phyloP scores from a whole-genome alignment of 1,140 invertebrate genomes.

The Micrasema longulum region DNA sequence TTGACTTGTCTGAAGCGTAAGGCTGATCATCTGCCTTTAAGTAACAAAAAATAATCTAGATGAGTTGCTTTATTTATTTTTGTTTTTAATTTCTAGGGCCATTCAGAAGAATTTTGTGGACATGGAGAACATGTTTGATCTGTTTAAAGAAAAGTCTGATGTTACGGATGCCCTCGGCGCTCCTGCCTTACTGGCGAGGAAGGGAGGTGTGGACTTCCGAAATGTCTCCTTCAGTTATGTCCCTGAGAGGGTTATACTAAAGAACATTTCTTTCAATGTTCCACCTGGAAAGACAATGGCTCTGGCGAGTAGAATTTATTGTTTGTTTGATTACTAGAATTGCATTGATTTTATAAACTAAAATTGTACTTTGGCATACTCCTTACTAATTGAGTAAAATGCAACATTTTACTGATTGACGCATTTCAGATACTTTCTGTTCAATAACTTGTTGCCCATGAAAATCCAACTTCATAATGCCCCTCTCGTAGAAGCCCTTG shows the following conservation, averaged over 20 bases:
- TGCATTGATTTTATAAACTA: too few species aligned
- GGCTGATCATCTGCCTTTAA: too few species aligned
- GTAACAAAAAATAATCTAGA: too few species aligned
- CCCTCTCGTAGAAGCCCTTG: constrained; percentile 15
- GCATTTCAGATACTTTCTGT: too few species aligned
- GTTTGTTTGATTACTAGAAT: neutral
- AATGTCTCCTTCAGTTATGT: constrained; percentile 92
- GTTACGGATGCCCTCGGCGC: constrained; percentile 86
- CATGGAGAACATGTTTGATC: constrained; percentile 99
- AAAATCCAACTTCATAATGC: constrained; percentile 18
- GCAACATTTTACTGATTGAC: too few species aligned
- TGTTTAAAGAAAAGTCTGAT: constrained; percentile 89
- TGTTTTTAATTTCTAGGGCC: constrained; percentile 71
- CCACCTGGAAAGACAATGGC: constrained; percentile 91
- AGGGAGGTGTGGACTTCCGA: constrained; percentile 87
- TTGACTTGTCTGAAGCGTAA: too few species aligned
- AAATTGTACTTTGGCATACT: too few species aligned
- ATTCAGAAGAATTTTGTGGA: constrained; percentile 98
- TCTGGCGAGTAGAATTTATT: constrained; percentile 71
- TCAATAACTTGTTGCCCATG: constrained; percentile 16
- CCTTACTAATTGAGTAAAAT: too few species aligned
- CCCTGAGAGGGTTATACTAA: constrained; percentile 84
- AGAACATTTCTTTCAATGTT: constrained; percentile 88
- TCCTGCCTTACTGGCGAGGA: constrained; percentile 75
- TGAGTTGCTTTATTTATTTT: too few species aligned